Percentiles rank a stretch among this genome's conserved stretches.
Evolutionary conservation across 2,797 vertebrate species (phyloP).

Genomic region (Anguilla anguilla): DNA sequence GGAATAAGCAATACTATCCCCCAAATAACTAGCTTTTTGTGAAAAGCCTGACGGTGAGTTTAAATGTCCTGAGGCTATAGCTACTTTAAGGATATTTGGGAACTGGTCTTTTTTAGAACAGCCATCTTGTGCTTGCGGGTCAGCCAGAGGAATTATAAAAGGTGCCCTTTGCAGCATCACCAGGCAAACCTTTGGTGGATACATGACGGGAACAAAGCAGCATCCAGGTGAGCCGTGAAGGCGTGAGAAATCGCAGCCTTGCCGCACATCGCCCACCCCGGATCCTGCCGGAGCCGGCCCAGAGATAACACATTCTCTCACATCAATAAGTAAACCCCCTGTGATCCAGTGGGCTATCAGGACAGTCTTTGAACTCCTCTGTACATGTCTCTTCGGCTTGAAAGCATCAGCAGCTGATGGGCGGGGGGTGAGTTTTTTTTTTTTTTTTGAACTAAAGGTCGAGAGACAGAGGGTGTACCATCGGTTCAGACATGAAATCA

Average conservation of each 20-base stretch:
- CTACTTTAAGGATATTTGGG: background rate
- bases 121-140: background rate
- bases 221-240: background rate
- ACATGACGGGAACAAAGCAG: background rate
- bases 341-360: slow-evolving; percentile 42
- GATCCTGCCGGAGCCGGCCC: background rate
- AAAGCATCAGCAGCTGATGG: background rate
- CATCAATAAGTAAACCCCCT: slow-evolving; percentile 60
- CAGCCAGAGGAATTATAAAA: slow-evolving; percentile 1
- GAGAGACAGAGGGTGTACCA: background rate
- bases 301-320: slow-evolving; percentile 5
- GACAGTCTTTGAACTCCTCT: slow-evolving; percentile 49
- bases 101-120: background rate
- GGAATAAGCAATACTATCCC: background rate
- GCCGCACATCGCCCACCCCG: background rate
- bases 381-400: background rate
- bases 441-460: slow-evolving; percentile 16
- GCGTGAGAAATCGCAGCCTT: background rate
- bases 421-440: background rate
- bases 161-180: background rate
- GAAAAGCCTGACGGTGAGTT: background rate
- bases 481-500: background rate
- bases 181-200: background rate
- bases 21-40: background rate
- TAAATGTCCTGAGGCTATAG: background rate